Evolutionary conservation across 2,113 vertebrate genomes (phyloP), one percentile per base, ranked within the genome.

Genomic region (Isichthys henryi): DNA sequence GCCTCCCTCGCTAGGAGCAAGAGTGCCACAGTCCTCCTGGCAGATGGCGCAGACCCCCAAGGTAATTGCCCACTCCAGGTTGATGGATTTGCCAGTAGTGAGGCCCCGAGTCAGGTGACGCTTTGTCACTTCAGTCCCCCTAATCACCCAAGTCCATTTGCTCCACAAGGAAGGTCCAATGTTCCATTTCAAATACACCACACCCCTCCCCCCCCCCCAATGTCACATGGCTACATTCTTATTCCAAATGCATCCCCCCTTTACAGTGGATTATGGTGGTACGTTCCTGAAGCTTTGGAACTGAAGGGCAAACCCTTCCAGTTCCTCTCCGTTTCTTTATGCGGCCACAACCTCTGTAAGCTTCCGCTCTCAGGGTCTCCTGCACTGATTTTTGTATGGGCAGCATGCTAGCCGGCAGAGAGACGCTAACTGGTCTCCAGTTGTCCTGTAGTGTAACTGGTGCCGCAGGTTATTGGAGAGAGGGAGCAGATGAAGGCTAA

Each of bases 1-100:
- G 96, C 96, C 70, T 98, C 97, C 91, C 94, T 98, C 96, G 97
- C 97, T 96, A 97, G 97, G 95, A 98, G 97, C 95, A 98, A 97
- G 97, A 99, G 97, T 89, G 95, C 97, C 92, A 96, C 96, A 89
- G 93, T 95, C 91, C 95, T 99, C 70, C 96, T 96, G 86, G 93
- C 96, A 90, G 96, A 97, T 93, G 97, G 96, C 96, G 95, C 95
- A 92, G 94, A 97, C 92, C 92, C 92, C 92, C 92, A 96, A 98
- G 97, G 97, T 99, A 98, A 98, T 93, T 92, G 5, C 62, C 93
- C 85, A 91, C 92, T 90, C 90, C n/a, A 23, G 56, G 6, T 8
- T n/a, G 23, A 62, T 62, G 86, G 52, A 56, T 17, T 77, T 23
- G 52, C 84, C 5, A 74, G 23, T 89, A 17, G 45, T n/a, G 46